Percentiles rank a stretch among this genome's conserved stretches.
These are phyloP conservation scores for Hycleus cichorii DNA, from an alignment of 1,140 invertebrate genomes.

Conservation along the genomic window DNA sequence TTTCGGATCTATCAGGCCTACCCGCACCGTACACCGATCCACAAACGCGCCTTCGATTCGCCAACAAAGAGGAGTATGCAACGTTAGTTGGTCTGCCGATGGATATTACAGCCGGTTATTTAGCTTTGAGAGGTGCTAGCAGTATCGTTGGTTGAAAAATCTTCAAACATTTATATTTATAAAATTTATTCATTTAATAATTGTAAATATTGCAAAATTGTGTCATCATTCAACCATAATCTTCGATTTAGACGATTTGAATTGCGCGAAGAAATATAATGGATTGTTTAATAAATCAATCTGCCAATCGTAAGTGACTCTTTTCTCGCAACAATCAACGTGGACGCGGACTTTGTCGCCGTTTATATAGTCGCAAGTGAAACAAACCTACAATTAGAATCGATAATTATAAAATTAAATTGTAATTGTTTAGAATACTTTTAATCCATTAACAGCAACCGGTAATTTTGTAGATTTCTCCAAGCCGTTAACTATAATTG, in stretches of 20 bases:
- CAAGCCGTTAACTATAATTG: constrained; percentile 27
- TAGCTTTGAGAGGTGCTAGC: constrained; percentile 75
- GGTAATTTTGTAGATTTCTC: constrained; percentile 31
- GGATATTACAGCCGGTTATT: constrained; percentile 83
- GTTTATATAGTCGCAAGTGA: constrained; percentile 25
- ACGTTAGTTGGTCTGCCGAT: constrained; percentile 77
- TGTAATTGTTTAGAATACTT: constrained; percentile 18
- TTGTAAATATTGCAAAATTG: too few relatives aligned
- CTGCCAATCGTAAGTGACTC: constrained; percentile 33
- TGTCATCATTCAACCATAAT: constrained; percentile 31
- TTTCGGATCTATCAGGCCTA: constrained; percentile 86
- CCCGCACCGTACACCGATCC: constrained; percentile 83
- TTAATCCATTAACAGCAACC: constrained; percentile 24
- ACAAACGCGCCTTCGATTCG: constrained; percentile 78
- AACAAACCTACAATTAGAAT: constrained; percentile 27
- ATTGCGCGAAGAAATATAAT: constrained; percentile 25
- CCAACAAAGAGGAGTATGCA: constrained; percentile 77
- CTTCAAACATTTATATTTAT: too few relatives aligned
- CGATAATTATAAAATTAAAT: constrained; percentile 5
- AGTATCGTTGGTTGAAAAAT: constrained; percentile 63
- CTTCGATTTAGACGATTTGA: constrained; percentile 27
- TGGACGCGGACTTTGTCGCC: constrained; percentile 26
- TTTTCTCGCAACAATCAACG: constrained; percentile 29
- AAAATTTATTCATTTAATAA: too few relatives aligned
- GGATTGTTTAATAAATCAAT: constrained; percentile 3